Evolutionary conservation across 1,140 invertebrate genomes (phyloP), one percentile per base, ranked within the genome.

Genomic region (Epicauta chinensis): DNA sequence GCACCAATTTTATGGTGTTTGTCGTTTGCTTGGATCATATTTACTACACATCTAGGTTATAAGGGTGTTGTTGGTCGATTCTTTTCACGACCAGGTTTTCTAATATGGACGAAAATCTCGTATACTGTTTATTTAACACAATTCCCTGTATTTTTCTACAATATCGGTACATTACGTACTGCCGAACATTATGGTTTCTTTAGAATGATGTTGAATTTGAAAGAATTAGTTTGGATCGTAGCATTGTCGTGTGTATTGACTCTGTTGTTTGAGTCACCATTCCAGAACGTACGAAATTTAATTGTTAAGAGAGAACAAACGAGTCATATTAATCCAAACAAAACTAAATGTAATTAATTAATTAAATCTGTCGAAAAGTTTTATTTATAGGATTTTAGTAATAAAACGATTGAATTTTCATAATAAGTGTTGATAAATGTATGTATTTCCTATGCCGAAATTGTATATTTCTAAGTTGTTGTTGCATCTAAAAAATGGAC

Each of bases 1-100:
- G 78, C 82, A 16, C 84, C 84, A 0, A 82, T 87, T 37, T 75
- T 77, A 6, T 86, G 83, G 82, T 85, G 83, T 58, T 68, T 75
- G 7, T 71, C 81, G 42, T 83, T 85, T 60, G 72, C 73, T 13
- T 87, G 84, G 84, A 71, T 82, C 5, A 77, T 81, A 4, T 78
- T 83, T 56, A 73, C 77, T 14, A 73, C 78, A 0, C 78, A 84
- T 43, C 79, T 78, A 37, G 79, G 77, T 55, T 78, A 83, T 55
- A 73, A 68, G 75, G 74, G 73, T 17, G 58, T 63, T 23, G 69
- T 71, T 34, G 70, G 70, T 16, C 38, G 64, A 15, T 69, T 77
- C 39, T 58, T 77, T 2, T 72, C 75, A 4, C 72, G 68, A 32
- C 58, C 68, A 49, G 52, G 70, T 43, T 77, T 77, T 52, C 72